Percentiles rank a stretch among this genome's conserved stretches.
phyloP scores from a whole-genome alignment of 2,113 vertebrate species.

The Balaeniceps rex region DNA sequence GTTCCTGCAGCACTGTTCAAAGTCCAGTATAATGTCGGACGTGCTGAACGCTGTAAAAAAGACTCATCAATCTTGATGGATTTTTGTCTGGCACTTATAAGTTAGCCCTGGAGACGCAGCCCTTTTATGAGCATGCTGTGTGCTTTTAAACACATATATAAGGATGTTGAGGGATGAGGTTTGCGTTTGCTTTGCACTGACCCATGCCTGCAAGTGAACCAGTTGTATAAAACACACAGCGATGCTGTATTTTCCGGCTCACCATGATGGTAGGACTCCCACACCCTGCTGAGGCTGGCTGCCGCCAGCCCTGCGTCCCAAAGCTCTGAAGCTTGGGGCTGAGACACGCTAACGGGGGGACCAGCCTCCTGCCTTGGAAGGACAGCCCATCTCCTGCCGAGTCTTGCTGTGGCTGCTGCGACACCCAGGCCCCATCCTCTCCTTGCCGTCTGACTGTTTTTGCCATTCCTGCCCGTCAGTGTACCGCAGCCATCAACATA shows the following conservation, averaged over 20 bases:
- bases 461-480: slow-evolving; percentile 5
- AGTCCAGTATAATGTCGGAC: neutral
- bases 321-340: neutral
- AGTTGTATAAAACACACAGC: neutral
- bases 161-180: slow-evolving; percentile 3
- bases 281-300: neutral
- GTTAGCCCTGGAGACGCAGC: neutral
- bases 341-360: fast-evolving
- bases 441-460: neutral
- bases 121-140: slow-evolving; percentile 16
- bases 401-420: neutral
- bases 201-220: neutral
- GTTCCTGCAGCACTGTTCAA: neutral
- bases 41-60: neutral
- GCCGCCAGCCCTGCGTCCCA: neutral
- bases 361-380: neutral
- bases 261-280: neutral
- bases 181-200: slow-evolving; percentile 18
- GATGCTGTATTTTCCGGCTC: neutral
- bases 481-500: slow-evolving; percentile 24
- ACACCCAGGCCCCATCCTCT: neutral
- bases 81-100: slow-evolving; percentile 36
- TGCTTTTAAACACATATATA: neutral
- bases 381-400: neutral
- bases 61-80: neutral